These are phyloP conservation scores for Hiodon alosoides DNA, from an alignment of 2,113 vertebrate genomes.

Conservation along the genomic window DNA sequence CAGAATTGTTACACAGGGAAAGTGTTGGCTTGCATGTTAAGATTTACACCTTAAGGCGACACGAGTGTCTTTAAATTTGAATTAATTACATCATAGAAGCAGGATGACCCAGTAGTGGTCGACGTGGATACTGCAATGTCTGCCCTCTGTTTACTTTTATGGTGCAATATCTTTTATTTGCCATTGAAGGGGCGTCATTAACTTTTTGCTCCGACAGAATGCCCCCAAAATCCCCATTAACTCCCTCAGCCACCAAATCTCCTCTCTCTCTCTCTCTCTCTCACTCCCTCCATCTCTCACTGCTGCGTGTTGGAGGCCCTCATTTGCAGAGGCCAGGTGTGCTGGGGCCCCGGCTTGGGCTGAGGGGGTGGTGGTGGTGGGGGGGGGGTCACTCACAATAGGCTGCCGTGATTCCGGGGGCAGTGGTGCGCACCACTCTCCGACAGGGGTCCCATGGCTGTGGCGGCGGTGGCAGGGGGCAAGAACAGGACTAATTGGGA, in stretches of 20 bases:
- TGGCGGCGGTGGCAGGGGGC: conserved; percentile 8
- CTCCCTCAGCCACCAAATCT: neutral
- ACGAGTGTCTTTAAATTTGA: too few relatives aligned
- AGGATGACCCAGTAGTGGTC: too few relatives aligned
- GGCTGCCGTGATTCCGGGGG: conserved; percentile 22
- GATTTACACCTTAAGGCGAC: too few relatives aligned
- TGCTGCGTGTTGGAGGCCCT: conserved; percentile 45
- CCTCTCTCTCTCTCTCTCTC: neutral
- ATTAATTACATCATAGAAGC: too few relatives aligned
- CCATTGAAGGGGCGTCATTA: conserved; percentile 61
- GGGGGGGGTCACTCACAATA: conserved; percentile 31
- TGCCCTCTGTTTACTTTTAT: neutral
- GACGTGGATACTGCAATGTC: neutral
- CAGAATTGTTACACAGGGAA: too few relatives aligned
- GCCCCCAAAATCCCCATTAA: conserved; percentile 47
- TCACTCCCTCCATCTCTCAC: neutral
- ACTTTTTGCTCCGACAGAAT: conserved; percentile 71
- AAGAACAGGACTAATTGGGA: conserved; percentile 65
- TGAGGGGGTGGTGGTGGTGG: conserved; percentile 15
- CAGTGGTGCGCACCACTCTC: conserved; percentile 29
- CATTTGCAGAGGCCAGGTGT: conserved; percentile 69
- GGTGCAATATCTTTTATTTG: conserved; percentile 33
- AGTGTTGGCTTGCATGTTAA: too few relatives aligned
- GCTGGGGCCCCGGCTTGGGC: conserved; percentile 46
- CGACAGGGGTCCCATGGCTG: neutral